Evolutionary conservation across 2,797 vertebrate genomes (phyloP), one percentile per base, ranked within the genome.

Genomic region (Gorsachius magnificus): DNA sequence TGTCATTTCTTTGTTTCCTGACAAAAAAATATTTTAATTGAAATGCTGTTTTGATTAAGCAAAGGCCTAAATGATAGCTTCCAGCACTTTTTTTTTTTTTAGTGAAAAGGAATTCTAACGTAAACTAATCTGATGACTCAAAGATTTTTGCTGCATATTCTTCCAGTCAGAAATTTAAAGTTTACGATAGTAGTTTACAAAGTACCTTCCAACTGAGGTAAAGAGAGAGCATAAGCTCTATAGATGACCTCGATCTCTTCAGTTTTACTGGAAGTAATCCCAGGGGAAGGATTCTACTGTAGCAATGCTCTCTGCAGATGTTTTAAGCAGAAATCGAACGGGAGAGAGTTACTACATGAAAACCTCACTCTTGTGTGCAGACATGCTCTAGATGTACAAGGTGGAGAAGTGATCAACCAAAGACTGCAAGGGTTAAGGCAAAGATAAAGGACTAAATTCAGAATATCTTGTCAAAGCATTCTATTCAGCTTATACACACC

Each of bases 1-100:
- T 86, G 89, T 48, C 50, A 75, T 93, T 92, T 96, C 65, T 93
- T 90, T 87, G 64, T 95, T 97, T 97, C 95, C 66, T 80, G 65
- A 94, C 86, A 74, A 95, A 93, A 95, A 71, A 66, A 79, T 74
- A 65, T 88, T 92, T 84, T 83, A 54, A 81, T 50, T 64, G 41
- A 84, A 91, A 80, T 74, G n/a, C 5, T 56, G 15, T 71, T 95
- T 77, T 94, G 70, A 94, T 95, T 95, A 97, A 96, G 84, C 51
- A 95, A 97, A 96, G 87, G 76, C 81, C 65, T 96, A 81, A 38
- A 11, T 83, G 84, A 83, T 36, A 81, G 71, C 92, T 97, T 94
- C 95, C 81, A 89, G 81, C 45, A 65, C 26, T 95, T 63, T 26
- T 80, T 53, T 80, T 53, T 45, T 53, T 90, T 96, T 86, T 90